Base-by-base conservation (phyloP, 2,888 invertebrate species). In the Coecobrya sp. region DNA sequence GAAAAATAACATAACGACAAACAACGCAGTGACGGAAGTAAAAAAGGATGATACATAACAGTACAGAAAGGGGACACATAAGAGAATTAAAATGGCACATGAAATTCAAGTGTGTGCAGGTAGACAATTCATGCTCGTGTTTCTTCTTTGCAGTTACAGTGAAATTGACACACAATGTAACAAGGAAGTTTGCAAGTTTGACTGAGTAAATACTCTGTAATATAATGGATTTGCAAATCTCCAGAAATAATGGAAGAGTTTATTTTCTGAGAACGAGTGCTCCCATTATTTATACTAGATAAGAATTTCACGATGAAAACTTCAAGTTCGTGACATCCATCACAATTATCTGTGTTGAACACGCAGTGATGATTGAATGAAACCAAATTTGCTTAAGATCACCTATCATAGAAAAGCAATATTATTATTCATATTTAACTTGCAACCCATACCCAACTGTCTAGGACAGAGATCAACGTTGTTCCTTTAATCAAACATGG, bases 1-100 rank as follows among this genome's bases (percentile, higher is more conserved):
- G 16, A 13, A 45, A 45, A 42, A 45, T 73, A 22, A 55, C 76
- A 87, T 62, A 87, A 87, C 73, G 45, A 62, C 76, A 87, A 87
- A 76, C 62, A 76, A 59, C 45, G 45, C 19, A 45, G 22, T 70
- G 70, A 70, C 36, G 70, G 42, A 30, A 70, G 42, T 70, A 22
- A 45, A 45, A n/a, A 45, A 45, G n/a, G 45, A 45, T 45, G 45
- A 73, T 73, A 8, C 73, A 45, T 36, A 4, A 22, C 45, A 36
- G n/a, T 16, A 70, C 0, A 45, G 11, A 45, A 3, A 22, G 11
- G n/a, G n/a, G n/a, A n/a, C n/a, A 22, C 45, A 19, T 11, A 22
- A 45, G 42, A 11, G 49, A 65, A 27, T 27, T 27, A 2, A 65
- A 25, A 27, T 5, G 11, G 19, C 65, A 65, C 16, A 27, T 27